Evolutionary conservation across 2,797 vertebrate species (phyloP).

Genomic region (Argya squamiceps): DNA sequence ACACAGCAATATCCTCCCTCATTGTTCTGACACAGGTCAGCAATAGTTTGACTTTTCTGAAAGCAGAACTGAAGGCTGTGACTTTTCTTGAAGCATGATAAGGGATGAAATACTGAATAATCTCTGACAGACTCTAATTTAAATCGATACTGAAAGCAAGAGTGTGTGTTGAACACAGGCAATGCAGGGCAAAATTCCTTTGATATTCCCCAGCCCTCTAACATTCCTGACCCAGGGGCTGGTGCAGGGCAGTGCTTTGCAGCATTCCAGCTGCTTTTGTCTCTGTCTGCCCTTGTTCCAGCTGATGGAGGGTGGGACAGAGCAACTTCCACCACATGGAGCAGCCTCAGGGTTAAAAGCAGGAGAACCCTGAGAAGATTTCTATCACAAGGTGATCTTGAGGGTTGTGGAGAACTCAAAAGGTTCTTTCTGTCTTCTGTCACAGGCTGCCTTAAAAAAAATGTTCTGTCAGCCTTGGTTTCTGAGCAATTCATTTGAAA

Average conservation of each 20-base stretch:
- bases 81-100: neutral
- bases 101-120: constrained; percentile 1
- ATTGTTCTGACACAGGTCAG: constrained; percentile 22
- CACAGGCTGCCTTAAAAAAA: neutral
- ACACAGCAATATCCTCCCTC: neutral
- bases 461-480: neutral
- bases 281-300: neutral
- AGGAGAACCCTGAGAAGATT: neutral
- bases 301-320: neutral
- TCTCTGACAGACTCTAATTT: neutral
- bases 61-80: neutral
- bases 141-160: neutral
- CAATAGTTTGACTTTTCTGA: neutral
- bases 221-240: neutral
- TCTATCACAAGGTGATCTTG: neutral
- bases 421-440: neutral
- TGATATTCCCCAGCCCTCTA: neutral
- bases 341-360: neutral
- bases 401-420: neutral
- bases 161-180: neutral
- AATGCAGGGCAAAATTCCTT: neutral
- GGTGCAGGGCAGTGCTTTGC: neutral
- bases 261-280: neutral
- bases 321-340: neutral
- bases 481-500: neutral